Base-by-base conservation (phyloP, 2,113 vertebrate genomes). In the Pampusana beccarii region DNA sequence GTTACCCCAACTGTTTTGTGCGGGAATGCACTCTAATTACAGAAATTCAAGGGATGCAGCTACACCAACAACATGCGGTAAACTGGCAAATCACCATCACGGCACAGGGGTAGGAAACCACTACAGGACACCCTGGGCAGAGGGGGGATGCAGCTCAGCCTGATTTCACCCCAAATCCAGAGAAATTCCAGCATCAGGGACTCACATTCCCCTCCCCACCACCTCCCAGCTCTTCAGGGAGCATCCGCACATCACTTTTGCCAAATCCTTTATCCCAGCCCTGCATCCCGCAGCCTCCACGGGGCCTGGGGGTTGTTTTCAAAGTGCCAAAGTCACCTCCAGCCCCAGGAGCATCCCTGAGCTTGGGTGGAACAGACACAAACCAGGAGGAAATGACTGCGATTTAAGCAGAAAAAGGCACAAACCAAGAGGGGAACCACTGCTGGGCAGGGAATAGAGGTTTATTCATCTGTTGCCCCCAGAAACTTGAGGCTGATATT, bases 401-500 rank as follows among this genome's bases (percentile, higher is more conserved):
- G 46, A 70, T 53, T 85, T 17, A 40, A 44, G 60, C 50, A 86
- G 78, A 53, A 61, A 87, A 54, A 90, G 80, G 81, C 87, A 93
- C 75, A 61, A 34, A 91, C 67, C 25, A 60, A 93, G 95, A 95
- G 92, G 94, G 93, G 95, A 95, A 51, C 2, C 8, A 29, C 88
- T 93, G 86, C 93, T 70, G 96, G 93, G 93, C 93, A 80, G 82
- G 92, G 86, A 86, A 86, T 3, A 31, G 88, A 93, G 88, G 79
- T 96, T 97, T 95, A 93, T 96, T 96, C 90, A 67, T 66, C 74
- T 29, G 16, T 33, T 42, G 44, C 90, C 85, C 66, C 88, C 58
- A 67, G 79, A 80, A 96, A 77, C 21, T 42, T 15, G 60, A 65
- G 70, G 87, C 64, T 80, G 50, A 0, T 20, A 13, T 69, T 29